These are phyloP conservation scores for Furcifer pardalis DNA, from an alignment of 2,797 vertebrate genomes.

Conservation along the genomic window DNA sequence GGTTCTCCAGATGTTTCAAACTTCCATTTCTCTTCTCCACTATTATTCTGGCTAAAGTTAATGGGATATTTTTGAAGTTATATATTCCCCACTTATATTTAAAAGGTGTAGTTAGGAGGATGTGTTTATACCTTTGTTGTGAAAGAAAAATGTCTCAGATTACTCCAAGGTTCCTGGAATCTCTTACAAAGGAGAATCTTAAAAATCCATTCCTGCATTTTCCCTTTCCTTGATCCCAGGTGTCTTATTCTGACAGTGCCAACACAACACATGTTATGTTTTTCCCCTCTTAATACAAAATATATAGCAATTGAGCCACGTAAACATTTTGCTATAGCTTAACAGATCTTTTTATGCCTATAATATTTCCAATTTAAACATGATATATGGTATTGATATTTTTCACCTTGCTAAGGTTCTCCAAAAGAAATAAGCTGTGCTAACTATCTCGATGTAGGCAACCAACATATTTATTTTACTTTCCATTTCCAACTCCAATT, in stretches of 20 bases:
- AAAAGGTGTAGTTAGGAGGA: neutral
- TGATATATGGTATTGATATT: constrained; percentile 64
- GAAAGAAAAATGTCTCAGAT: neutral
- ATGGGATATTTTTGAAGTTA: neutral
- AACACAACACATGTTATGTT: neutral
- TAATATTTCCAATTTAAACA: constrained; percentile 61
- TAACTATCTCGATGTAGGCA: constrained; percentile 66
- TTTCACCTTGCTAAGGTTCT: constrained; percentile 62
- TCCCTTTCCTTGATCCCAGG: neutral
- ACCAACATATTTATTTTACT: constrained; percentile 64
- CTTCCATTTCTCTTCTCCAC: neutral
- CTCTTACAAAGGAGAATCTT: neutral
- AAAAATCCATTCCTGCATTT: neutral
- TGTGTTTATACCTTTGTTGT: neutral
- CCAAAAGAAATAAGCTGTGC: constrained; percentile 58
- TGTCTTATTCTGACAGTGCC: neutral
- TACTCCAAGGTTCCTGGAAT: neutral
- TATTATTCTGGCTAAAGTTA: neutral
- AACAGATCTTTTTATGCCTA: constrained; percentile 49
- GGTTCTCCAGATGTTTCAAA: neutral
- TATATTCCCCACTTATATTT: neutral
- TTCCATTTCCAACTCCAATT: constrained; percentile 27
- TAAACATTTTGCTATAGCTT: constrained; percentile 57
- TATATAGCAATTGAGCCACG: constrained; percentile 47
- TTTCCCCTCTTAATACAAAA: constrained; percentile 35